Percentiles rank a stretch among this genome's conserved stretches.
Conservation (phyloP, 2,888 invertebrate genomes). For the Callosobruchus maculatus region DNA sequence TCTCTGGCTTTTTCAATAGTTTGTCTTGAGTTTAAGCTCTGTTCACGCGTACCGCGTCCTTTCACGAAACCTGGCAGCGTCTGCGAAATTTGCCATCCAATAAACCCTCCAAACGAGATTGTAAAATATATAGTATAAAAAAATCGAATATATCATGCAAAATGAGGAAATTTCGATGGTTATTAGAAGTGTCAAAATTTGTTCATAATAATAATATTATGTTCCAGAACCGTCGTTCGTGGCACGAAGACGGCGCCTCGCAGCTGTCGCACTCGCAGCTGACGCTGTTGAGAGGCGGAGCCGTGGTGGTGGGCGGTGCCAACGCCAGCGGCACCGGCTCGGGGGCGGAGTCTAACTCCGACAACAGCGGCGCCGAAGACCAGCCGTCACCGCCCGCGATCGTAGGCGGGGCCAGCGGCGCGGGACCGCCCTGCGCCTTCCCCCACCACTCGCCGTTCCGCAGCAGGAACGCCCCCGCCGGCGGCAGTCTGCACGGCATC, state of each 20-base stretch:
- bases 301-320: constrained; percentile 59
- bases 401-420: background rate
- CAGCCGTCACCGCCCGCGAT: background rate
- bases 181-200: no score
- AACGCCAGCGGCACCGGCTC: constrained; percentile 61
- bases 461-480: constrained; percentile 15
- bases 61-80: no score
- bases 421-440: background rate
- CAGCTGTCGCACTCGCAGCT: constrained; percentile 62
- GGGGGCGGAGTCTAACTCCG: constrained; percentile 69
- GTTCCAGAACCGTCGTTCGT: constrained; percentile 66
- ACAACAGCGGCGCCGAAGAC: constrained; percentile 62
- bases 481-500: constrained; percentile 42
- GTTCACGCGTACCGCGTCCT: no score
- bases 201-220: no score
- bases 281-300: constrained; percentile 51
- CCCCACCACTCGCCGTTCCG: constrained; percentile 30
- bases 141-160: no score
- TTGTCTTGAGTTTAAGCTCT: no score
- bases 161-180: no score
- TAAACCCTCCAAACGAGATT: no score
- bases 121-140: no score
- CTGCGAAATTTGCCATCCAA: no score
- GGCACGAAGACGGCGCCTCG: constrained; percentile 64
- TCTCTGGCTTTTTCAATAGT: no score